phyloP scores from a whole-genome alignment of 2,797 vertebrate species.

The Thalassophryne amazonica region DNA sequence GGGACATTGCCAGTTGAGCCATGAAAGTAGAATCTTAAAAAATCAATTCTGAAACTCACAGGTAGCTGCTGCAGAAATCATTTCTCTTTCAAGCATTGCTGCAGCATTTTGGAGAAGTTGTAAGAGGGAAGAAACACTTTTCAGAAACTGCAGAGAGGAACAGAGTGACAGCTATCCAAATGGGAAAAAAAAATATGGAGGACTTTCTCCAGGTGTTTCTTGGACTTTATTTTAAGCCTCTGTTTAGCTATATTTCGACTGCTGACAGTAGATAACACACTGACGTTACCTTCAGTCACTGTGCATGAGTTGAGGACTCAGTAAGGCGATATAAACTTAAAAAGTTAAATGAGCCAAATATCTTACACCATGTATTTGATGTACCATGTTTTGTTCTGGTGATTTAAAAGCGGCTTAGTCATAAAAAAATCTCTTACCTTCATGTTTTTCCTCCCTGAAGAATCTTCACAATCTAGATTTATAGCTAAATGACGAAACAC shows the following conservation, averaged over 20 bases:
- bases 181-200: slow-evolving; percentile 33
- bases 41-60: slow-evolving; percentile 68
- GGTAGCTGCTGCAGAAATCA: slow-evolving; percentile 60
- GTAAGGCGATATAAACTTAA: neutral
- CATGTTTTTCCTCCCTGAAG: neutral
- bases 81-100: slow-evolving; percentile 58
- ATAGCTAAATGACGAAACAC: neutral
- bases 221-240: slow-evolving; percentile 41
- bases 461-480: slow-evolving; percentile 6
- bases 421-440: neutral
- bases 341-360: slow-evolving; percentile 30
- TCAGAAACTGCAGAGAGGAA: slow-evolving; percentile 46
- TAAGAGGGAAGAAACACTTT: slow-evolving; percentile 48
- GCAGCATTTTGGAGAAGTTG: slow-evolving; percentile 53
- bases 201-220: slow-evolving; percentile 46
- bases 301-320: slow-evolving; percentile 5
- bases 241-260: slow-evolving; percentile 35
- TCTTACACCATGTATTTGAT: slow-evolving; percentile 12
- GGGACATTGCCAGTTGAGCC: slow-evolving; percentile 64
- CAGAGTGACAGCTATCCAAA: slow-evolving; percentile 51
- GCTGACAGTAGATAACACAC: slow-evolving; percentile 31
- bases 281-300: slow-evolving; percentile 15
- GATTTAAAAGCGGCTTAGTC: neutral
- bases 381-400: neutral
- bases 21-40: slow-evolving; percentile 69